Evolutionary conservation across 2,113 vertebrate species (phyloP).

Genomic region (Tetrax tetrax): DNA sequence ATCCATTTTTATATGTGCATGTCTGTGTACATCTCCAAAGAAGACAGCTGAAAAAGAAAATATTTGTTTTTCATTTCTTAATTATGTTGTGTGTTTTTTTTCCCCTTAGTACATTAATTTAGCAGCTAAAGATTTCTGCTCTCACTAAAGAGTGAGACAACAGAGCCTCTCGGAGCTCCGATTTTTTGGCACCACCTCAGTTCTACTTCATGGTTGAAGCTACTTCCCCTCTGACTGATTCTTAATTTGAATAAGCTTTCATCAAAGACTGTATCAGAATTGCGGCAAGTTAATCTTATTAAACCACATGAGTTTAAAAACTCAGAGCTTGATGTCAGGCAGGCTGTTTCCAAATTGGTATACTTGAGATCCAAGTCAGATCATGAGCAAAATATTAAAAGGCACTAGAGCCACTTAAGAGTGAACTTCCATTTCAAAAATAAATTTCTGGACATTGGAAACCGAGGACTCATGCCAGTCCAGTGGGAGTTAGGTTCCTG

Average conservation of each 20-base stretch:
- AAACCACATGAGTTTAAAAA: background rate
- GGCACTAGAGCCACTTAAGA: background rate
- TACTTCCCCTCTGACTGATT: conserved; percentile 34
- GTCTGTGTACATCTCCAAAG: background rate
- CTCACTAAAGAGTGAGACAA: conserved; percentile 7
- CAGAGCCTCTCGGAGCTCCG: background rate
- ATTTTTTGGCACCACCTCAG: conserved; percentile 39
- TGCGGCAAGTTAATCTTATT: conserved; percentile 43
- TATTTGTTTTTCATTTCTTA: conserved; percentile 30
- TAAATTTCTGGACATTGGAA: background rate
- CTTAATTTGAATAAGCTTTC: conserved; percentile 46
- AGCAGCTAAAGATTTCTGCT: conserved; percentile 13
- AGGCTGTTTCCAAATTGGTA: conserved; percentile 38
- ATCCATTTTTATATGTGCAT: background rate
- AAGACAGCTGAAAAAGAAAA: background rate
- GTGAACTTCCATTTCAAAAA: background rate
- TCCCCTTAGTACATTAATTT: background rate
- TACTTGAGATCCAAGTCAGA: conserved; percentile 41
- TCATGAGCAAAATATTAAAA: conserved; percentile 36
- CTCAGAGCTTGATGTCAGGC: conserved; percentile 14
- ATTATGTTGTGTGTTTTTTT: background rate
- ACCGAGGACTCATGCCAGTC: background rate
- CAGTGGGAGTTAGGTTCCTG: background rate
- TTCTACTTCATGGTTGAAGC: conserved; percentile 32
- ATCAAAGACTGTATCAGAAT: conserved; percentile 28